Evolutionary conservation across 2,797 vertebrate species (phyloP).

Genomic region (Antrozous pallidus): DNA sequence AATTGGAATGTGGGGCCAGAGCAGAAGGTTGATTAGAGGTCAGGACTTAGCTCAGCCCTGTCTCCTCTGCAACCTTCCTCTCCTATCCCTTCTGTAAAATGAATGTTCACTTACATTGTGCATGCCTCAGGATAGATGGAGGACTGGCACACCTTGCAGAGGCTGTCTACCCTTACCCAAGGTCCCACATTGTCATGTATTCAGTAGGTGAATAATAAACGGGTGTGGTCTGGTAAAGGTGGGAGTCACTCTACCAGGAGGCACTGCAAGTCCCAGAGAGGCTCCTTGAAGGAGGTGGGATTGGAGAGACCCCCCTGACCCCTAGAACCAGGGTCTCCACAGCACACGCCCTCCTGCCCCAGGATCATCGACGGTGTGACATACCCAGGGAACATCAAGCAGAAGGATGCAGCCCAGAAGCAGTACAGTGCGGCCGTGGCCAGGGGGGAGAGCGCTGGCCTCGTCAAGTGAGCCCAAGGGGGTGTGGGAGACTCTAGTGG

Average conservation of each 20-base stretch:
- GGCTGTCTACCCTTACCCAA: fast-evolving
- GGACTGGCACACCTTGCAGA: neutral
- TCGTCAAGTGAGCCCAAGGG: constrained; percentile 71
- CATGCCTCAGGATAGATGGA: neutral
- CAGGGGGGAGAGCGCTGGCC: constrained; percentile 87
- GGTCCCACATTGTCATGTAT: neutral
- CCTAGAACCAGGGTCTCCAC: neutral
- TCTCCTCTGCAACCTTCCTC: neutral
- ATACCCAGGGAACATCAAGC: constrained; percentile 89
- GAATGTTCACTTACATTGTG: fast-evolving
- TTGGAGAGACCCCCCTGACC: neutral
- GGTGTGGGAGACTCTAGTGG: fast-evolving
- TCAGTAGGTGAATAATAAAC: neutral
- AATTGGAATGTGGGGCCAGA: neutral
- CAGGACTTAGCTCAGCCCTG: neutral
- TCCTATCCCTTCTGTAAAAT: neutral
- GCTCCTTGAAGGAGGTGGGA: neutral
- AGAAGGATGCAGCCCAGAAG: constrained; percentile 85
- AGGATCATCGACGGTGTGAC: constrained; percentile 88
- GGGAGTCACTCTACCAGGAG: neutral
- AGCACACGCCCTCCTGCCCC: neutral
- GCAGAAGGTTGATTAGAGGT: neutral
- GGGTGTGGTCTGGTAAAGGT: neutral
- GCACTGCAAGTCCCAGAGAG: neutral
- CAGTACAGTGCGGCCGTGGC: constrained; percentile 85